A percentile compares a stretch with the other conserved stretches of the same genome.
Evolutionary conservation across 2,888 invertebrate species (phyloP).

Genomic region (Ypsolopha sequella): DNA sequence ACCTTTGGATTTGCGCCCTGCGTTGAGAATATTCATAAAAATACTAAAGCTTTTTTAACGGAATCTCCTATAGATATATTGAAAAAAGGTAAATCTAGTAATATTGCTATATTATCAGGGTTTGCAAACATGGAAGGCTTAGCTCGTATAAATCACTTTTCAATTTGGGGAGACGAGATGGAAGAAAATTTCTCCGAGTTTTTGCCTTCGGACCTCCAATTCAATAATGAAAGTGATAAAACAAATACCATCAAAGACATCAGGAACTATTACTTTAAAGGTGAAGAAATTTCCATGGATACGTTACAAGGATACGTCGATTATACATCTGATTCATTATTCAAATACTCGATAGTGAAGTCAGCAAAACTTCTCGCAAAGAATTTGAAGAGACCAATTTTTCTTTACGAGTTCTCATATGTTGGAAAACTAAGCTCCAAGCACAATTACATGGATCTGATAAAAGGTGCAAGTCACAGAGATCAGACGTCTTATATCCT

Average conservation of each 20-base stretch:
- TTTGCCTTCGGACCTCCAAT: slow-evolving; percentile 44
- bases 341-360: slow-evolving; percentile 46
- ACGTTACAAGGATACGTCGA: slow-evolving; percentile 38
- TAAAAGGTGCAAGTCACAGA: slow-evolving; percentile 54
- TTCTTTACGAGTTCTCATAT: slow-evolving; percentile 51
- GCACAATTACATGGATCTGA: slow-evolving; percentile 40
- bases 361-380: slow-evolving; percentile 41
- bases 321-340: slow-evolving; percentile 58
- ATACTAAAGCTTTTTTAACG: slow-evolving; percentile 39
- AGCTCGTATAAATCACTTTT: slow-evolving; percentile 41
- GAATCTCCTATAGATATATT: slow-evolving; percentile 46
- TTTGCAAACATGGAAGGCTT: slow-evolving; percentile 58
- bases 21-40: slow-evolving; percentile 35
- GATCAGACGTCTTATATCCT: slow-evolving; percentile 52
- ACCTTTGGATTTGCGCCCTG: slow-evolving; percentile 60
- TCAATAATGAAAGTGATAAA: slow-evolving; percentile 27
- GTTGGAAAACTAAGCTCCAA: slow-evolving; percentile 43
- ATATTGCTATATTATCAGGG: slow-evolving; percentile 41
- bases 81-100: slow-evolving; percentile 29
- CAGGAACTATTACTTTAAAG: slow-evolving; percentile 41
- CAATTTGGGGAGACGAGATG: slow-evolving; percentile 47
- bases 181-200: slow-evolving; percentile 45
- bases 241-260: slow-evolving; percentile 26
- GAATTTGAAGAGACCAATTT: slow-evolving; percentile 29
- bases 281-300: slow-evolving; percentile 29